Conservation (phyloP, 2,113 vertebrate genomes). For the Datnioides undecimradiatus region DNA sequence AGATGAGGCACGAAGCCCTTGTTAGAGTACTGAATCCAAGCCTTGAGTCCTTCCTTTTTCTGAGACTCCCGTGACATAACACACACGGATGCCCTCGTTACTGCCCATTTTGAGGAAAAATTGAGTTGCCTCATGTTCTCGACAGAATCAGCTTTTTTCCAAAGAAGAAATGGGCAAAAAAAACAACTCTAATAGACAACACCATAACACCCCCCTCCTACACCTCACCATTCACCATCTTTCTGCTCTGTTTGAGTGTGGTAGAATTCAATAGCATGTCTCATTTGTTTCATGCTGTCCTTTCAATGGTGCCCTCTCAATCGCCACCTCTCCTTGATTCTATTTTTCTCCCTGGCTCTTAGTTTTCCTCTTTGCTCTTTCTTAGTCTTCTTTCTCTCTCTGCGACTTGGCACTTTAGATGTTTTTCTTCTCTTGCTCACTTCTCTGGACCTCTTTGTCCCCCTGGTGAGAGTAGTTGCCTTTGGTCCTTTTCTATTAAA, state of each 20-base stretch:
- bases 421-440: conserved; percentile 14
- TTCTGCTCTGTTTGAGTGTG: not conserved
- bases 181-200: not conserved
- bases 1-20: conserved; percentile 41
- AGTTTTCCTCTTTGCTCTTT: conserved; percentile 18
- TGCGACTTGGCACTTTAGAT: conserved; percentile 12
- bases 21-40: conserved; percentile 41
- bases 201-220: conserved; percentile 4
- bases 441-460: conserved; percentile 3
- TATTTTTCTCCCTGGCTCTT: conserved; percentile 39
- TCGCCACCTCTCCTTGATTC: conserved; percentile 36
- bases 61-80: conserved; percentile 48
- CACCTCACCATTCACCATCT: conserved; percentile 13
- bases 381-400: conserved; percentile 30
- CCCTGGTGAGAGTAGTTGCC: not conserved
- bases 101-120: conserved; percentile 46
- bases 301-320: conserved; percentile 39
- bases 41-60: conserved; percentile 44
- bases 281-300: conserved; percentile 56
- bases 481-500: conserved; percentile 40
- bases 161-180: not conserved
- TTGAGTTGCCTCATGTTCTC: conserved; percentile 36
- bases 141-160: conserved; percentile 10
- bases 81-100: conserved; percentile 29
- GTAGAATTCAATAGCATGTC: conserved; percentile 20